Base-by-base conservation (phyloP, 2,888 invertebrate genomes). In the Macaria liturata region DNA sequence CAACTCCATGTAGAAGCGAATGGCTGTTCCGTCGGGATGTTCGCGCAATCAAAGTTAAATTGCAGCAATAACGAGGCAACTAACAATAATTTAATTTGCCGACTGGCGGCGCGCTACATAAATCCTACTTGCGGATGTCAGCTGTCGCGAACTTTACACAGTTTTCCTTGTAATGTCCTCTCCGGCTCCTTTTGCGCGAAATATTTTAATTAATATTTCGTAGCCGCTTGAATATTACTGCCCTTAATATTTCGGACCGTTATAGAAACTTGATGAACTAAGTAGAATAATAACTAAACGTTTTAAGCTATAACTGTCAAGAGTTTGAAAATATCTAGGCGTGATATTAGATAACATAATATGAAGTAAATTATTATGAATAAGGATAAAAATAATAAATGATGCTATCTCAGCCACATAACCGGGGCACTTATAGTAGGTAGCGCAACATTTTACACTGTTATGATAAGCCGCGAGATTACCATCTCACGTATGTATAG, bases 151-250 rank as follows among this genome's bases (percentile, higher is more conserved):
- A 90, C 83, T 90, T 87, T 79, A 67, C 78, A 73, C 75, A 87
- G 84, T 85, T 87, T 86, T 84, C 86, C 85, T 85, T 83, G 85
- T 89, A 90, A 91, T 89, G 88, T 88, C 87, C 83, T 85, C 81
- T 81, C 78, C 74, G 78, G 76, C 82, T 81, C 88, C 85, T 88
- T 88, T 88, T 85, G 83, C 83, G 83, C 68, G 70, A 80, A 86
- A 85, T 83, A 80, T 84, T 89, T 90, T 86, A 90, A 91, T 90
- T 90, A 88, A 87, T 89, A 86, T 85, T 84, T 84, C 85, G 84
- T 83, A 85, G 80, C 77, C 70, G 76, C 72, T 67, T 68, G 68
- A 72, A 75, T 67, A 66, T 63, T 67, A 34, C 34, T 34, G 6
- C 34, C 34, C 4, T 37, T 37, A 37, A 6, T 37, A 37, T 37